Evolutionary conservation across 1,140 invertebrate genomes (phyloP).

Genomic region (Diorhabda elongata): DNA sequence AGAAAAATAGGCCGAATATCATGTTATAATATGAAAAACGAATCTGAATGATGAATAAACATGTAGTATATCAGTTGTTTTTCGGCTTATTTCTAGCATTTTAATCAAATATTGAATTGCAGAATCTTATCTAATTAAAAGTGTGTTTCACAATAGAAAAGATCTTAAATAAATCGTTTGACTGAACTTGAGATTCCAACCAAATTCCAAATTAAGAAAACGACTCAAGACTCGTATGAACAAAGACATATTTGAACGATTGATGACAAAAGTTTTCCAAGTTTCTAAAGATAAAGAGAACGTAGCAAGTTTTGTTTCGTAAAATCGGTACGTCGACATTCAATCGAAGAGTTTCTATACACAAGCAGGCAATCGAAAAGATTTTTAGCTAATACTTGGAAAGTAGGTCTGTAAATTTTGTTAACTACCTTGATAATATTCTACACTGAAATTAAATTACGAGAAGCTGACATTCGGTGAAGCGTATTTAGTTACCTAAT

Average conservation of each 20-base stretch:
- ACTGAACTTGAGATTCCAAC: slow-evolving; percentile 18
- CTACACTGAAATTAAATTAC: background rate
- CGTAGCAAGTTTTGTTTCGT: slow-evolving; percentile 10
- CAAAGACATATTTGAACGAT: slow-evolving; percentile 28
- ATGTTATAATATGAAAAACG: too few species aligned
- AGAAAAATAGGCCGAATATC: too few species aligned
- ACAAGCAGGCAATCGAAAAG: slow-evolving; percentile 18
- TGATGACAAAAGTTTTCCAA: slow-evolving; percentile 24
- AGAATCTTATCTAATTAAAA: too few species aligned
- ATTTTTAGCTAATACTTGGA: slow-evolving; percentile 11
- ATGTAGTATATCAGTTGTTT: too few species aligned
- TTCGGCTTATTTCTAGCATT: too few species aligned
- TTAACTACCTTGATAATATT: slow-evolving; percentile 14
- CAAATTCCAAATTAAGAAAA: slow-evolving; percentile 26
- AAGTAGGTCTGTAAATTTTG: slow-evolving; percentile 20
- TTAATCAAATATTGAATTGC: too few species aligned
- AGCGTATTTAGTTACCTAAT: too few species aligned
- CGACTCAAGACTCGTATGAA: slow-evolving; percentile 20
- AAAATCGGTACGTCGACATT: slow-evolving; percentile 13
- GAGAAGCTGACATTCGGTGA: too few species aligned
- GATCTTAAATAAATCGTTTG: background rate
- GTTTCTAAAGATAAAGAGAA: slow-evolving; percentile 13
- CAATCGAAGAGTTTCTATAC: slow-evolving; percentile 11
- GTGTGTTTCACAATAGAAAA: background rate
- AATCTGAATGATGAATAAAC: too few species aligned